Percentiles rank a stretch among this genome's conserved stretches.
These are phyloP conservation scores for Montipora capitata DNA, from an alignment of 92 coral and sea anemone species.

Conservation along the genomic window DNA sequence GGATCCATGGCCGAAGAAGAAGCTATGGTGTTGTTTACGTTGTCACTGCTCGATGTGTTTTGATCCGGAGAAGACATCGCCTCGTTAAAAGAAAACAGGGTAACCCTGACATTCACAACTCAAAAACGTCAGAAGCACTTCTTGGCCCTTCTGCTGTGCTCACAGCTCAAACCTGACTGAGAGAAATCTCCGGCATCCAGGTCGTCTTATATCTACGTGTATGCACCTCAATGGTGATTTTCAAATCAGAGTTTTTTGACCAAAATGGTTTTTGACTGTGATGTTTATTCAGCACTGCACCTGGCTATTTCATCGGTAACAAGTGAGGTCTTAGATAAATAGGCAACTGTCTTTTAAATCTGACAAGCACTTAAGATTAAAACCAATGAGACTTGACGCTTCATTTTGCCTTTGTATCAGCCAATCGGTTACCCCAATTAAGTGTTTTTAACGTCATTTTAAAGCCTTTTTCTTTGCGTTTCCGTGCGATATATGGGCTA, in stretches of 20 bases:
- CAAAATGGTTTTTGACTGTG: slow-evolving; percentile 12
- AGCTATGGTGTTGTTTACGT: slow-evolving; percentile 15
- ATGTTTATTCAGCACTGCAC: slow-evolving; percentile 49
- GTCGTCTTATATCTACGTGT: not conserved
- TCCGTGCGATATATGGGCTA: slow-evolving; percentile 26
- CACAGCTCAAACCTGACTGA: not conserved
- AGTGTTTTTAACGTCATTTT: slow-evolving; percentile 18
- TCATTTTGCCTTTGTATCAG: slow-evolving; percentile 10
- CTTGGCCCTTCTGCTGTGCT: not conserved
- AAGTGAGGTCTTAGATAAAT: slow-evolving; percentile 17
- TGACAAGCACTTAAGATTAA: slow-evolving; percentile 47
- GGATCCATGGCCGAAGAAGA: slow-evolving; percentile 32
- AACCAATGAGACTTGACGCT: slow-evolving; percentile 37
- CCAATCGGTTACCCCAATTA: slow-evolving; percentile 35
- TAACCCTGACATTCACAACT: too few relatives aligned
- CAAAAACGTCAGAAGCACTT: not conserved
- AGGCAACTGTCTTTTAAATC: slow-evolving; percentile 3
- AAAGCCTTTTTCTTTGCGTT: slow-evolving; percentile 36
- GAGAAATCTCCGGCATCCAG: not conserved
- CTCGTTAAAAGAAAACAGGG: not conserved
- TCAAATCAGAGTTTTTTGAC: slow-evolving; percentile 26
- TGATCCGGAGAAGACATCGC: slow-evolving; percentile 21
- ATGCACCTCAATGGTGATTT: not conserved
- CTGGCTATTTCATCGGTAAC: slow-evolving; percentile 32
- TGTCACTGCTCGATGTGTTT: slow-evolving; percentile 26